Evolutionary conservation across 1,140 invertebrate species (phyloP), one percentile per base, ranked within the genome.

Genomic region (Dendrolimus kikuchii): DNA sequence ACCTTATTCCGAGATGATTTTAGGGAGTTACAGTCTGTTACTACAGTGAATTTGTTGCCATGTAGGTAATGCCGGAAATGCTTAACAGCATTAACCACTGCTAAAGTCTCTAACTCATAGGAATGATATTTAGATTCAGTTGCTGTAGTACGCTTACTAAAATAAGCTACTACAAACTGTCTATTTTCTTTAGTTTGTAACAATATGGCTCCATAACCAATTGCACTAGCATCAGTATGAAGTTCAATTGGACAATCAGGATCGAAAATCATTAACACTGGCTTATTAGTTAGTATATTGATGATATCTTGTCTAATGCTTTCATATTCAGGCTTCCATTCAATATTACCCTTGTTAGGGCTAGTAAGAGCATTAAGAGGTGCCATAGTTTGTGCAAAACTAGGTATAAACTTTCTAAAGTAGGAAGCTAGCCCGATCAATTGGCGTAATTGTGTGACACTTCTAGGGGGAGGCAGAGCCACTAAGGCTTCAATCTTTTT

Each of bases 21-120:
- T 4, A 70, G 41, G 0, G 59, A 51, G 42, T 64, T 64, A 40
- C 68, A 59, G 59, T 66, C 67, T 55, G 77, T 55, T 68, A 66
- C 42, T 46, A 86, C 57, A 37, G 49, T 50, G 59, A 77, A 75
- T 9, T 57, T 63, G n/a, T 59, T 51, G 5, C 64, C 73, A 38
- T 69, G 58, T 7, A 86, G 46, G 55, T 79, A 79, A 9, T 71
- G 63, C 53, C 70, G 55, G 59, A 84, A 83, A 60, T 80, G 68
- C 40, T 68, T 72, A 1, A 77, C 40, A 0, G 66, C 54, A 37
- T 69, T 67, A 5, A 76, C 60, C 0, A 80, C 66, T 0, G 71
- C 77, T n/a, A 77, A 40, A 5, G 73, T 77, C 45, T 77, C 71
- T 6, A 72, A 50, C 52, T 79, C 70, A 47, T 75, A 80, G 7